Evolutionary conservation across 2,888 invertebrate species (phyloP), one percentile per base, ranked within the genome.

Genomic region (Cinara cedri): DNA sequence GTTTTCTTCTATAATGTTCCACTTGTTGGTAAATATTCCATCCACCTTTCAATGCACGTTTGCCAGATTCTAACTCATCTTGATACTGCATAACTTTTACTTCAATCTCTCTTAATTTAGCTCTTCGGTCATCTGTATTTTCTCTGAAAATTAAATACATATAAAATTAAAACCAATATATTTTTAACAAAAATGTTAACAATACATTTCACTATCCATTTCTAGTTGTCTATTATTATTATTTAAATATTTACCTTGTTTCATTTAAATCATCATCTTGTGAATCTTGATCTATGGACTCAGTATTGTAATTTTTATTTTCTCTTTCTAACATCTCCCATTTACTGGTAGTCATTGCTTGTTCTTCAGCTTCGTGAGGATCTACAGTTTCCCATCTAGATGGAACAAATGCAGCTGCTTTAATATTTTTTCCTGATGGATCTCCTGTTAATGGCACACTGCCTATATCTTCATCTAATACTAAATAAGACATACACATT

Each of bases 301-400:
- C 86, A 2, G 85, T 86, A 82, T 85, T 86, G 46, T 85, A 86
- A 81, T 34, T 55, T 70, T 60, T 70, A 70, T 86, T 86, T 81
- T 86, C 86, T 72, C 86, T 87, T 84, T 92, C 94, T 72, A 94
- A 86, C 65, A 91, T 88, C 85, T 95, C 95, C 95, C 95, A 95
- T 85, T 95, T 95, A 83, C 93, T 93, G 0, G 94, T 94, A 1
- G 92, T 93, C 89, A 94, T 93, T 10, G 94, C 94, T 86, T 91
- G 91, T 8, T 91, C 92, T 85, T 93, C 93, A 10, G 91, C 88
- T 85, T 92, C 91, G 84, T 92, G 91, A 34, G 96, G 95, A 87
- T 97, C 97, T 34, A 98, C 94, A 63, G 93, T 93, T 89, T 98
- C 97, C 98, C 98, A 98, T 86, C 96, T 94, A 1, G 97, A 97